A percentile compares a stretch with the other conserved stretches of the same genome.
These are phyloP conservation scores for Plumapathes pennacea DNA, from an alignment of 92 coral and sea anemone genomes.

Conservation along the genomic window DNA sequence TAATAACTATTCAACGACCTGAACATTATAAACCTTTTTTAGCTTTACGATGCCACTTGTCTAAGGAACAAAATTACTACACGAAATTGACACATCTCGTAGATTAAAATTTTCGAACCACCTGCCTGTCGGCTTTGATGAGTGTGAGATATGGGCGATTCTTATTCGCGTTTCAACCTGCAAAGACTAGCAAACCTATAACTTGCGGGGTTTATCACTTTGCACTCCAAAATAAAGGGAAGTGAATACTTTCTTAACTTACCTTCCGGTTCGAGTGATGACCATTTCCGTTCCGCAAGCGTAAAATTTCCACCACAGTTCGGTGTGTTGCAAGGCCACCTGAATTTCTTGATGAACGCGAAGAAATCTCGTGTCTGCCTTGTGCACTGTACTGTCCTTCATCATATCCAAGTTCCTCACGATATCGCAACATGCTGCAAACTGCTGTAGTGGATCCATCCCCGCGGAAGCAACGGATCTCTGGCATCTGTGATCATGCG, in stretches of 20 bases:
- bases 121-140: too few species aligned
- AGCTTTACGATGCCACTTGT: too few species aligned
- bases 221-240: too few species aligned
- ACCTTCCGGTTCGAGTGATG: slow-evolving; percentile 87
- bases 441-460: slow-evolving; percentile 47
- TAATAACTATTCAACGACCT: too few species aligned
- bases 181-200: too few species aligned
- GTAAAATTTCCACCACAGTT: slow-evolving; percentile 87
- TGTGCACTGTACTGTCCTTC: slow-evolving; percentile 18
- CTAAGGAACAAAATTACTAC: too few species aligned
- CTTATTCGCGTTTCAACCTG: too few species aligned
- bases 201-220: too few species aligned
- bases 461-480: neutral
- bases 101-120: too few species aligned
- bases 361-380: slow-evolving; percentile 32
- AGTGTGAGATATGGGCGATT: too few species aligned
- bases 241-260: slow-evolving; percentile 7
- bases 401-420: slow-evolving; percentile 45
- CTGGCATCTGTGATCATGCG: slow-evolving; percentile 17
- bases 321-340: slow-evolving; percentile 85
- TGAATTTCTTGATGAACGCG: slow-evolving; percentile 63
- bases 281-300: slow-evolving; percentile 92
- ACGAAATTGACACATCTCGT: too few species aligned
- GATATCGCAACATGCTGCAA: slow-evolving; percentile 66
- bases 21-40: too few species aligned